Conservation (phyloP, 2,113 vertebrate genomes). For the Eurypyga helias region DNA sequence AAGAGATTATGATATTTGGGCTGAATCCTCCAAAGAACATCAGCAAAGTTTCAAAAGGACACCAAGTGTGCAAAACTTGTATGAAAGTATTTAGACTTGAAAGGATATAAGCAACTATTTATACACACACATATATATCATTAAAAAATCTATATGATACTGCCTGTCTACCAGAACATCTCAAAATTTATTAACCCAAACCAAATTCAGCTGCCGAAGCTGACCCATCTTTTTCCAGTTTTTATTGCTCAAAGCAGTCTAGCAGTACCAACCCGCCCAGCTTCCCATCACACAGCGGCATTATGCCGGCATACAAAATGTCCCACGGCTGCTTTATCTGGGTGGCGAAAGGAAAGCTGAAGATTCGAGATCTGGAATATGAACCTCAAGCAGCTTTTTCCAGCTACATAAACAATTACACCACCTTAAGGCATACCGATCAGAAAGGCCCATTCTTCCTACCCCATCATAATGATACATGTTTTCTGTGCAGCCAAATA, state of each 20-base stretch:
- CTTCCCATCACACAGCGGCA: neutral
- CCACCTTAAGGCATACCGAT: neutral
- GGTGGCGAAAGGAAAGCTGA: neutral
- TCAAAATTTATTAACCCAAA: neutral
- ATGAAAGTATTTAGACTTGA: neutral
- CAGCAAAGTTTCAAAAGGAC: neutral
- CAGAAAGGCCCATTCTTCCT: neutral
- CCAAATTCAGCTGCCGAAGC: neutral
- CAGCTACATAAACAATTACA: neutral
- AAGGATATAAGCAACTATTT: neutral
- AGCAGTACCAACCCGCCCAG: neutral
- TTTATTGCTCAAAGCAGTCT: neutral
- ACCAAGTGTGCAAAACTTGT: neutral
- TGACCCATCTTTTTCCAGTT: neutral
- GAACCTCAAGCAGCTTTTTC: neutral
- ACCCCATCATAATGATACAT: neutral
- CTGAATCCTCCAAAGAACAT: neutral
- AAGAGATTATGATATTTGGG: neutral
- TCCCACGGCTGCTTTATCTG: neutral
- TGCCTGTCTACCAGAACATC: neutral
- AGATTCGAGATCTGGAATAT: neutral
- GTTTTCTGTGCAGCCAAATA: neutral
- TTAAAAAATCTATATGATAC: neutral
- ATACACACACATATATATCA: neutral
- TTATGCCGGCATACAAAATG: neutral